These are phyloP conservation scores for Bibio marci DNA, from an alignment of 2,888 invertebrate genomes.

Conservation along the genomic window DNA sequence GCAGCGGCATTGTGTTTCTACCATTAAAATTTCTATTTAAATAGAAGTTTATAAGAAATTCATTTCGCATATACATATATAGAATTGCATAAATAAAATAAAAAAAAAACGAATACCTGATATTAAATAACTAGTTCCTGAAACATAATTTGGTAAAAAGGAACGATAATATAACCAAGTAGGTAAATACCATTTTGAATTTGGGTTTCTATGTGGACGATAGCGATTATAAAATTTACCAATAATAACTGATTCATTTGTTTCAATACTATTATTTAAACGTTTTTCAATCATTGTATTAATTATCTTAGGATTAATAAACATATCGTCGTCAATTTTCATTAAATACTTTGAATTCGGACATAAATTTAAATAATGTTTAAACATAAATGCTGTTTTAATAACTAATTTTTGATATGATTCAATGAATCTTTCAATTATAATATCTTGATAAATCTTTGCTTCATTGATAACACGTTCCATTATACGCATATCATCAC, in stretches of 20 bases:
- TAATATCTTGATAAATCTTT: background rate
- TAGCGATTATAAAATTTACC: background rate
- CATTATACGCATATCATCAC: too few species aligned
- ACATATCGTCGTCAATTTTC: constrained; percentile 1
- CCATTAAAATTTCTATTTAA: too few species aligned
- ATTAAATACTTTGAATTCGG: background rate
- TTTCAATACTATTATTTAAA: background rate
- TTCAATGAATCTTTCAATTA: background rate
- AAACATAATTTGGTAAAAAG: too few species aligned
- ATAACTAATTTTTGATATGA: background rate
- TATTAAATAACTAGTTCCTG: too few species aligned
- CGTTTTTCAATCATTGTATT: background rate
- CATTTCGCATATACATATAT: too few species aligned
- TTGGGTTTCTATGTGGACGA: background rate
- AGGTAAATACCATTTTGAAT: constrained; percentile 1
- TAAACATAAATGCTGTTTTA: constrained; percentile 1
- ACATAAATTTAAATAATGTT: background rate
- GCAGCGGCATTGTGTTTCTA: too few species aligned
- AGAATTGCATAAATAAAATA: too few species aligned
- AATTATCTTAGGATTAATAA: background rate
- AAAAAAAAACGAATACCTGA: too few species aligned
- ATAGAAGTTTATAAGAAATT: too few species aligned
- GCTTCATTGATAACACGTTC: too few species aligned
- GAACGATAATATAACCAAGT: background rate
- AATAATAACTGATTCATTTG: background rate